Evolutionary conservation across 2,113 vertebrate genomes (phyloP).

Genomic region (Capra hircus): DNA sequence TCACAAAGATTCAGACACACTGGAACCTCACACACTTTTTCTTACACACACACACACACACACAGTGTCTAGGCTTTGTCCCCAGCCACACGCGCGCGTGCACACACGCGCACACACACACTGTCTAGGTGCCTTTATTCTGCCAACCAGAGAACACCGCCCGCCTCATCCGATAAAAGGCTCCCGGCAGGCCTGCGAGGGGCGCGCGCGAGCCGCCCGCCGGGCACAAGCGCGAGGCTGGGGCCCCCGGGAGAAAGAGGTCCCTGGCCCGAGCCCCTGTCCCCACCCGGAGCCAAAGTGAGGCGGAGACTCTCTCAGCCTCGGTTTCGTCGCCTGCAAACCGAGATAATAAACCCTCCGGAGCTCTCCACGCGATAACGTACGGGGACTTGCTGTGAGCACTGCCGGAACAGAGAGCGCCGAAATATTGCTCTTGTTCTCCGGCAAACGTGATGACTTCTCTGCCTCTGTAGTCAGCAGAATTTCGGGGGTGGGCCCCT

Average conservation of each 20-base stretch:
- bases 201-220: not conserved
- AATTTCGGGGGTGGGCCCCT: not conserved
- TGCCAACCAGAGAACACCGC: not conserved
- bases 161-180: too few relatives aligned
- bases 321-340: not conserved
- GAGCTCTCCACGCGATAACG: fast-evolving
- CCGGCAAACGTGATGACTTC: fast-evolving
- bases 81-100: too few relatives aligned
- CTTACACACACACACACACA: not conserved
- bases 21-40: not conserved
- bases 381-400: not conserved
- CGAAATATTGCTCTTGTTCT: fast-evolving
- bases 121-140: not conserved
- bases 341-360: not conserved
- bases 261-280: too few relatives aligned
- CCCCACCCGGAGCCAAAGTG: fast-evolving
- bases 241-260: not conserved
- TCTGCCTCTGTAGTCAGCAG: not conserved
- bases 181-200: not conserved
- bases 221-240: not conserved
- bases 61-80: not conserved
- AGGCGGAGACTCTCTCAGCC: not conserved
- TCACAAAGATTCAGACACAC: not conserved
- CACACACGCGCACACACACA: not conserved
- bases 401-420: not conserved